Base-by-base conservation (phyloP, 53 echinoderm and acorn worm species). In the Crossaster papposus region DNA sequence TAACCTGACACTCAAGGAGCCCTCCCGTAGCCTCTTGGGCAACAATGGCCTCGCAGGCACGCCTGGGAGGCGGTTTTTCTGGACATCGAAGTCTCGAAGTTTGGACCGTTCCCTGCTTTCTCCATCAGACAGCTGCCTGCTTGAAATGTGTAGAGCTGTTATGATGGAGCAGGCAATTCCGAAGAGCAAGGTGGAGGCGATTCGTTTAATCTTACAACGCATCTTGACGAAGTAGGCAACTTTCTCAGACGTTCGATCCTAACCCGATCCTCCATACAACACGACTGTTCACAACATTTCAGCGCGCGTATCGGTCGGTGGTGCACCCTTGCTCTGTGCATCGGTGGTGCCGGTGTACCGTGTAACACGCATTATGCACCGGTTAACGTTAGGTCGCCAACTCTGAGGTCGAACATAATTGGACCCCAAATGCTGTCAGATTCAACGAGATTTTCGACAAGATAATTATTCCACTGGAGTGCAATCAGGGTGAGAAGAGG, bases 141-240 rank as follows among this genome's bases (percentile, higher is more conserved):
- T 87, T 11, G 87, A 76, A 26, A 87, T 32, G 36, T 87, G 87
- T 2, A 87, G 77, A 35, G 87, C 87, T 0, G 87, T 87, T 35
- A 87, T 55, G 37, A 87, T 35, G 58, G 87, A 87, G 36, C 87
- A 87, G 77, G 76, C 75, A 30, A 87, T 77, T 72, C 87, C 87
- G 29, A 87, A 87, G 36, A 87, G 87, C 75, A 87, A 58, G 24
- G 87, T 87, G 63, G 87, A 87, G 36, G 62, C 87, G 17, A 87
- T 24, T 36, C 87, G 34, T 76, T 63, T 75, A 15, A 87, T 35
- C 36, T 77, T 75, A 11, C 74, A 29, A 9, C 87, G 87, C 87
- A 87, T 87, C 87, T 75, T 87, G 76, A 35, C 4, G 54, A 52
- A 18, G 20, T 44, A 44, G 12, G 36, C n/a, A 4, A 68, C n/a